Evolutionary conservation across 1,140 invertebrate genomes (phyloP).

Genomic region (Microplitis demolitor): DNA sequence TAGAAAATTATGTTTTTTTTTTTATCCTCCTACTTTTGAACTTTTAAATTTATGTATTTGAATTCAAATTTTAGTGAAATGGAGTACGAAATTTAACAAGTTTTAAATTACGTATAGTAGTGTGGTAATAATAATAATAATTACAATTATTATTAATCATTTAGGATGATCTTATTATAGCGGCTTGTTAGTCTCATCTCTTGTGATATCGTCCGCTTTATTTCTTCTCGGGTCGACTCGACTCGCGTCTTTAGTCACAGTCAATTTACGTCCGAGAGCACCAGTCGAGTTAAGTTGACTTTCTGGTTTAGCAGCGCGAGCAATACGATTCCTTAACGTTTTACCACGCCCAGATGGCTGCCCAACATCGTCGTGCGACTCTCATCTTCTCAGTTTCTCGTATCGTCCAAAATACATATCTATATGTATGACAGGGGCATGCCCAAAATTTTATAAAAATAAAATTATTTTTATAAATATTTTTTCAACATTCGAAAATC

Average conservation of each 20-base stretch:
- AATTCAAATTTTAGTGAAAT: no score
- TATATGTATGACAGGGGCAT: no score
- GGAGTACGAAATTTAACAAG: no score
- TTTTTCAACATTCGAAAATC: no score
- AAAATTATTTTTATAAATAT: no score
- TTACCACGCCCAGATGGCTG: no score
- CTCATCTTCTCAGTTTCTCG: not conserved
- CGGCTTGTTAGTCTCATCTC: constrained; percentile 7
- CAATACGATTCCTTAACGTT: not conserved
- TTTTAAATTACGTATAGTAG: no score
- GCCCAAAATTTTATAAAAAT: no score
- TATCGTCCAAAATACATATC: no score
- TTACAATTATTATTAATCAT: no score
- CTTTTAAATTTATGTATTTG: no score
- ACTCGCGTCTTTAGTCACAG: constrained; percentile 16
- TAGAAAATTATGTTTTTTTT: constrained; percentile 10
- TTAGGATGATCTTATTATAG: not conserved
- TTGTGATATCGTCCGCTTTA: not conserved
- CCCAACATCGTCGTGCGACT: not conserved
- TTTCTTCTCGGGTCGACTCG: not conserved
- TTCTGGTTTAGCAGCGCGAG: constrained; percentile 1
- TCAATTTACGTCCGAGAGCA: constrained; percentile 9
- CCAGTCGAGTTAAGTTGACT: not conserved
- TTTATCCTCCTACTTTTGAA: not conserved
- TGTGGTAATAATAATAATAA: no score